Evolutionary conservation across 1,140 invertebrate species (phyloP), one percentile per base, ranked within the genome.

Genomic region (Holcopasites calliopsidis): DNA sequence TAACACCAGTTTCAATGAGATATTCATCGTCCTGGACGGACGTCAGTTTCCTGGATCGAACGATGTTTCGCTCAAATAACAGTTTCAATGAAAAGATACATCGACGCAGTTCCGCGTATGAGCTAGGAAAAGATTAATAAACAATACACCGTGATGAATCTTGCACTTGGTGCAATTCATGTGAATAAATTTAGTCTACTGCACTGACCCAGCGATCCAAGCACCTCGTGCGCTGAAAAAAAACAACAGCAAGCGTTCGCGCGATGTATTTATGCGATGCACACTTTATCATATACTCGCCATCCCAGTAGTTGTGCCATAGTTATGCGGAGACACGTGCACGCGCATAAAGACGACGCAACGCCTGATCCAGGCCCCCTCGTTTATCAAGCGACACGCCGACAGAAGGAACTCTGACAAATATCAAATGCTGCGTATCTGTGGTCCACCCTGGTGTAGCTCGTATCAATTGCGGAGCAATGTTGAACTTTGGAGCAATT

Each of bases 281-380:
- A n/a, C 60, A 73, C n/a, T 73, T 73, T 73, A 38, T 73, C 61
- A 73, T 28, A 28, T n/a, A 16, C 60, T 65, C 61, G 16, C 23
- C 70, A 21, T 31, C 33, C 60, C 60, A 73, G 71, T 73, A 66
- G 71, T 73, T 73, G 55, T 47, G 61, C 71, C 71, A 55, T 73
- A 73, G 71, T 73, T 73, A 73, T 65, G 61, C 61, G 61, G 61
- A 55, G 61, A 61, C 71, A 73, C 71, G 71, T 73, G 71, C 71
- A 73, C 71, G 50, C 31, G 71, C 71, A 66, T 73, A 73, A 73
- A 73, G 71, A 73, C 71, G 61, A 66, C 49, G n/a, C n/a, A n/a
- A n/a, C n/a, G 28, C 50, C 13, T 13, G 18, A 38, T 13, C 60
- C 38, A 21, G 49, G 38, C 38, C 40, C 38, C 44, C n/a, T 11